Percentiles rank a stretch among this genome's conserved stretches.
Evolutionary conservation across 2,797 vertebrate genomes (phyloP).

Genomic region (Zenarchopterus dispar): DNA sequence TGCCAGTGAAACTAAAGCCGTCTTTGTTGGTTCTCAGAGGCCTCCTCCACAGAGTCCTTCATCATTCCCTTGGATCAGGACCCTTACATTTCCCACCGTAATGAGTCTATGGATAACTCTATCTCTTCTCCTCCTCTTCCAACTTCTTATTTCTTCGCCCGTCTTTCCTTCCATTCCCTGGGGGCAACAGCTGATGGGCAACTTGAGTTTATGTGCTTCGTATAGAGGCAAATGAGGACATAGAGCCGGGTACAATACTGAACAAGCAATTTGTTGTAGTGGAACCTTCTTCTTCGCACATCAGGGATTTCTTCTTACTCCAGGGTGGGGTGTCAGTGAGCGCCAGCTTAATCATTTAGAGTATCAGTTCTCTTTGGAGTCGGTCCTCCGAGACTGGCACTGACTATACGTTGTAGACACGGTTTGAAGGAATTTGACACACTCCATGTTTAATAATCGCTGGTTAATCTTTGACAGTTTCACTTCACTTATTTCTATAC

Average conservation of each 20-base stretch:
- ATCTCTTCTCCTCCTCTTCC: constrained; percentile 52
- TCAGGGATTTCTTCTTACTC: constrained; percentile 52
- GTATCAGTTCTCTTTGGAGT: constrained; percentile 64
- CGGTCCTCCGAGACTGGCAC: constrained; percentile 48
- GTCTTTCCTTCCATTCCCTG: constrained; percentile 24
- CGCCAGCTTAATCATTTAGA: constrained; percentile 66
- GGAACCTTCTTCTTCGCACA: constrained; percentile 32
- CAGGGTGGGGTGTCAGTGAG: constrained; percentile 61
- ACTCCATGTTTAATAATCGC: constrained; percentile 14
- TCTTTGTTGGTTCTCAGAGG: constrained; percentile 84
- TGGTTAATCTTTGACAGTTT: constrained; percentile 34
- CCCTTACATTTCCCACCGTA: constrained; percentile 81
- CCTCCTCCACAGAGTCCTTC: constrained; percentile 82
- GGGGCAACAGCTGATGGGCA: constrained; percentile 31
- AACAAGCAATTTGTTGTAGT: constrained; percentile 48
- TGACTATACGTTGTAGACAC: constrained; percentile 46
- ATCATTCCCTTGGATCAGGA: constrained; percentile 82
- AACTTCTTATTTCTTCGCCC: constrained; percentile 18
- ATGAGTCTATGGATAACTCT: constrained; percentile 76
- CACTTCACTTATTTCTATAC: constrained; percentile 5
- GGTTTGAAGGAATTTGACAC: constrained; percentile 48
- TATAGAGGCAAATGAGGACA: constrained; percentile 55
- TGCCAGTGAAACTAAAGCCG: constrained; percentile 84
- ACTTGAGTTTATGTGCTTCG: constrained; percentile 49
- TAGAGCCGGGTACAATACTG: constrained; percentile 31